Conservation (phyloP, 2,113 vertebrate species). For the Cichladusa arquata region DNA sequence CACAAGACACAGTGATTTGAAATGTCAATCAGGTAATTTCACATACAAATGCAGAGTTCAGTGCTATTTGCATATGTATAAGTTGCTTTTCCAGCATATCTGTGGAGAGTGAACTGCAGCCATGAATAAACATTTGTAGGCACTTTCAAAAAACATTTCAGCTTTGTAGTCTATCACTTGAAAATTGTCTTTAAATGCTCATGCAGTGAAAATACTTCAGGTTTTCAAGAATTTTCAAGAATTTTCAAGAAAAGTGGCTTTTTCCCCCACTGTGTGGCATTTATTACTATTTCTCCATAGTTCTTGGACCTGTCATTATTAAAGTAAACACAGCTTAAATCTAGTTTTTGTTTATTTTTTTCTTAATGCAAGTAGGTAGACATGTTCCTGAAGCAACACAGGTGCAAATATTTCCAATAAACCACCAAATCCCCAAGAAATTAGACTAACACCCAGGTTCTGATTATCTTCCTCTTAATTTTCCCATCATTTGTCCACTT, state of each 20-base stretch:
- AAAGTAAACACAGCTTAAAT: neutral
- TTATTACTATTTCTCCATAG: neutral
- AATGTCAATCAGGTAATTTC: slow-evolving; percentile 58
- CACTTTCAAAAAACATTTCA: slow-evolving; percentile 20
- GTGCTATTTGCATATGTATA: slow-evolving; percentile 51
- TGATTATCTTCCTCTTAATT: neutral
- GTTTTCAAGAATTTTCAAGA: neutral
- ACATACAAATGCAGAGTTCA: slow-evolving; percentile 36
- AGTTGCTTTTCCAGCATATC: slow-evolving; percentile 22
- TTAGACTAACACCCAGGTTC: neutral
- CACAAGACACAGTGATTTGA: slow-evolving; percentile 37
- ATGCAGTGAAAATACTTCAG: neutral
- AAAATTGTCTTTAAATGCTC: slow-evolving; percentile 23
- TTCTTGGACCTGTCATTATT: neutral
- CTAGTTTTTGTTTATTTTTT: neutral
- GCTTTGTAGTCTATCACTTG: slow-evolving; percentile 10
- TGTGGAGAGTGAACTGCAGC: neutral
- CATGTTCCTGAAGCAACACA: neutral
- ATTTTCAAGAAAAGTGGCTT: neutral
- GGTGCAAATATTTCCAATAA: neutral
- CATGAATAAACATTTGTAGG: slow-evolving; percentile 58
- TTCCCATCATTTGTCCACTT: neutral
- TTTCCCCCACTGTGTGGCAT: neutral
- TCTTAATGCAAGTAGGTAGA: neutral
- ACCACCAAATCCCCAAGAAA: neutral